Conservation (phyloP, 2,888 invertebrate species). For the Drosophila dives region DNA sequence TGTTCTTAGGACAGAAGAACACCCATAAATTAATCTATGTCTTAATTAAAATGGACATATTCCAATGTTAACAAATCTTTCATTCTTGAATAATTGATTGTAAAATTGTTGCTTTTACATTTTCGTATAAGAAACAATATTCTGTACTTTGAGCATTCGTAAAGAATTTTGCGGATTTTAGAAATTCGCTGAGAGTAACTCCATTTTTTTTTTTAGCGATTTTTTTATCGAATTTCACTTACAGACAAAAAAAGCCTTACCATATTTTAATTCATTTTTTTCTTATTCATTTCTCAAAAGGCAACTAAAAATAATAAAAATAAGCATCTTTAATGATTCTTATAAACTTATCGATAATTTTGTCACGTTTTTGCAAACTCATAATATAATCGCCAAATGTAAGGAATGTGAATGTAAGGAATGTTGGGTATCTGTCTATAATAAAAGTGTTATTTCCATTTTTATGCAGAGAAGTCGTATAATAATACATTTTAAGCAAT, state of each 20-base stretch:
- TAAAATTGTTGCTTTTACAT: not conserved
- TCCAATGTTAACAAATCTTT: not conserved
- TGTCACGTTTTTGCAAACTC: not conserved
- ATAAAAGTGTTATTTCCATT: not conserved
- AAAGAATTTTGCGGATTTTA: not conserved
- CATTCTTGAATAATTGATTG: not conserved
- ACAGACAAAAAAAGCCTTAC: not conserved
- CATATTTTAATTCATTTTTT: not conserved
- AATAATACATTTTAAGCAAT: not conserved
- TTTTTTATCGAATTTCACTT: not conserved
- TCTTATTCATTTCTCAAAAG: not conserved
- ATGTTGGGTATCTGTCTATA: not conserved
- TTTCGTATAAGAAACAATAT: not conserved
- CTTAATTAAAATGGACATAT: not conserved
- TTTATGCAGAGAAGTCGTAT: not conserved
- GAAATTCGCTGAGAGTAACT: not conserved
- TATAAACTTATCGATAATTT: not conserved
- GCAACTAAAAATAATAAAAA: no score
- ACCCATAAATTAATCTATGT: not conserved
- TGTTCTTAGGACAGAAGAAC: not conserved
- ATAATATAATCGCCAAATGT: not conserved
- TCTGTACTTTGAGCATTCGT: not conserved
- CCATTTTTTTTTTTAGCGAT: not conserved
- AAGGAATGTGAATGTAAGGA: not conserved
- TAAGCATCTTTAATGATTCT: no score